Evolutionary conservation across 2,797 vertebrate genomes (phyloP), one percentile per base, ranked within the genome.

Genomic region (Sebastes kiyomatsui): DNA sequence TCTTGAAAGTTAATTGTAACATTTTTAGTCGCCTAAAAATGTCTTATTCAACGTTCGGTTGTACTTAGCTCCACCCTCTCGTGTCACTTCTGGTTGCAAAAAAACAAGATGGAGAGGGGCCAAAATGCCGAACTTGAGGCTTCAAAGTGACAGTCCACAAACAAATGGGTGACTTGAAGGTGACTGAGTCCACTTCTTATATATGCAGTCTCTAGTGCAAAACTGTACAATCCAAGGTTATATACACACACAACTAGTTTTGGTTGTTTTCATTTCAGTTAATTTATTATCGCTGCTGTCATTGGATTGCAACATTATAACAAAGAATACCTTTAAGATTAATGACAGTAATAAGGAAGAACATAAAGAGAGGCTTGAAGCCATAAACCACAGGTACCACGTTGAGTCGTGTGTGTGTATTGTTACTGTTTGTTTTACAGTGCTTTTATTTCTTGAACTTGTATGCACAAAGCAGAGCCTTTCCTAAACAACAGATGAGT

Each of bases 211-310:
- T 46, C 1, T 20, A 2, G 7, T 52, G 18, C 18, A 4, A 52
- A 52, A 52, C 46, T 52, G 46, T 52, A 52, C 7, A 52, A 52
- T 52, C 46, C 46, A 52, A 52, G 46, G 46, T n/a, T 52, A 52
- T 52, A 52, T 52, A 52, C 18, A 52, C 1, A n/a, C 46, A 52
- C 46, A n/a, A 52, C 46, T 20, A 52, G 46, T 52, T 52, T 46
- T 7, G 6, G 42, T 46, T 46, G 42, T 46, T 46, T 46, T 46
- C 42, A 46, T 46, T 46, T 46, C 42, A 18, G 14, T 66, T 56
- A n/a, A 77, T 76, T 58, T 78, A 62, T 75, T 20, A 61, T 68
- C 16, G 67, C 42, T 35, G 33, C 69, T 54, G 61, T 74, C 23
- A 71, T 11, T 18, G 22, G 54, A 65, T 66, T 72, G 23, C 52